Evolutionary conservation across 2,888 invertebrate species (phyloP).

Genomic region (Dynastes tityus): DNA sequence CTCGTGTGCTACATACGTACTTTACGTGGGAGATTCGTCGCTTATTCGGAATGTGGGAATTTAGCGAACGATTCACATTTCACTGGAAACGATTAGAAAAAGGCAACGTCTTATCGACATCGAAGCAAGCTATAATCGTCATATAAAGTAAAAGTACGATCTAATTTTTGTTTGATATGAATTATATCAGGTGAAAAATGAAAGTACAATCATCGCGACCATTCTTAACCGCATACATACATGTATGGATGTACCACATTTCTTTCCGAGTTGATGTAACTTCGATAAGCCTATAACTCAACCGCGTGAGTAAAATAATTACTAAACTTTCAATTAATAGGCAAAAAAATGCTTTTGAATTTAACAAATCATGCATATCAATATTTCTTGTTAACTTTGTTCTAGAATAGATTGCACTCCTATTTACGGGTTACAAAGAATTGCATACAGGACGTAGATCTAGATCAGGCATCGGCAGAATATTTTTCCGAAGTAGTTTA

Average conservation of each 20-base stretch:
- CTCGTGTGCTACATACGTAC: conserved; percentile 17
- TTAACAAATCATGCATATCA: too few species aligned
- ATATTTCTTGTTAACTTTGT: too few species aligned
- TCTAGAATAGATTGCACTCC: too few species aligned
- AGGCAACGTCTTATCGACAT: not conserved
- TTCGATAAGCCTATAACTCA: too few species aligned
- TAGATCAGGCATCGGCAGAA: too few species aligned
- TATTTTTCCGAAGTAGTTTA: too few species aligned
- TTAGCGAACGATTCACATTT: not conserved
- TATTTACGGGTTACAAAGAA: too few species aligned
- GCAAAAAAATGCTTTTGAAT: too few species aligned
- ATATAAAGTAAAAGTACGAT: conserved; percentile 1
- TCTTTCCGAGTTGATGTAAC: too few species aligned
- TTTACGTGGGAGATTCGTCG: conserved; percentile 2
- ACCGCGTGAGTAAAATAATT: too few species aligned
- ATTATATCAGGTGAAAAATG: conserved; percentile 1
- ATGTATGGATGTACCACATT: not conserved
- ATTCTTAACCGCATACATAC: not conserved
- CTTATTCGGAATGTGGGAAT: conserved; percentile 14
- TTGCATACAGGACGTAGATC: too few species aligned
- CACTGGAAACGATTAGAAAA: not conserved
- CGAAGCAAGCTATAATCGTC: not conserved
- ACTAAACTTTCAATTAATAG: too few species aligned
- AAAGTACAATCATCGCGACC: not conserved
- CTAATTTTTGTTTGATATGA: not conserved